Conservation (phyloP, 1,140 invertebrate genomes). For the Pseudomyrmex gracilis region DNA sequence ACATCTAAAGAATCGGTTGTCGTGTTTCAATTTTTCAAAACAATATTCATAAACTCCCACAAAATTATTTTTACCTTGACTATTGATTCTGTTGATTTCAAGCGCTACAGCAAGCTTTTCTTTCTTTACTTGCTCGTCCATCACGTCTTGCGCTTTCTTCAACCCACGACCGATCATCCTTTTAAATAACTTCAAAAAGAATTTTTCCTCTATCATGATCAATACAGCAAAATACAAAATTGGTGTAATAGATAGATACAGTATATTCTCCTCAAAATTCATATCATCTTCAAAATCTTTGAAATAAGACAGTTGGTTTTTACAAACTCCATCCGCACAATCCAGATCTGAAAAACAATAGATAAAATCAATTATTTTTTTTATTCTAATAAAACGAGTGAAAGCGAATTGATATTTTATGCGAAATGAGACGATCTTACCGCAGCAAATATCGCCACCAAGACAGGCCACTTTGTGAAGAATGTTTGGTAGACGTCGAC, state of each 20-base stretch:
- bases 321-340: slow-evolving; percentile 77
- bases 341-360: slow-evolving; percentile 71
- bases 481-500: slow-evolving; percentile 77
- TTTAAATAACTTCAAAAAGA: slow-evolving; percentile 69
- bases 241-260: slow-evolving; percentile 74
- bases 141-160: slow-evolving; percentile 47
- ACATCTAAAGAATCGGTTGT: slow-evolving; percentile 12
- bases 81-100: slow-evolving; percentile 77
- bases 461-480: slow-evolving; percentile 73
- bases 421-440: slow-evolving; percentile 66
- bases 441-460: slow-evolving; percentile 73
- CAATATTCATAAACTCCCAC: too few relatives aligned
- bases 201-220: slow-evolving; percentile 77
- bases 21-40: too few relatives aligned
- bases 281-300: slow-evolving; percentile 71
- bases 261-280: slow-evolving; percentile 78
- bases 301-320: slow-evolving; percentile 77
- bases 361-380: slow-evolving; percentile 40
- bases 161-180: slow-evolving; percentile 71
- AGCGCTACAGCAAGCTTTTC: slow-evolving; percentile 78
- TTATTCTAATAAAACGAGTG: background rate
- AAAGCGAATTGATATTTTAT: slow-evolving; percentile 34
- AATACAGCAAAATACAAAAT: slow-evolving; percentile 80
- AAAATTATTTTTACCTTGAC: slow-evolving; percentile 64
- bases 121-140: slow-evolving; percentile 81